Evolutionary conservation across 2,113 vertebrate species (phyloP), one percentile per base, ranked within the genome.

Genomic region (Anolis carolinensis): DNA sequence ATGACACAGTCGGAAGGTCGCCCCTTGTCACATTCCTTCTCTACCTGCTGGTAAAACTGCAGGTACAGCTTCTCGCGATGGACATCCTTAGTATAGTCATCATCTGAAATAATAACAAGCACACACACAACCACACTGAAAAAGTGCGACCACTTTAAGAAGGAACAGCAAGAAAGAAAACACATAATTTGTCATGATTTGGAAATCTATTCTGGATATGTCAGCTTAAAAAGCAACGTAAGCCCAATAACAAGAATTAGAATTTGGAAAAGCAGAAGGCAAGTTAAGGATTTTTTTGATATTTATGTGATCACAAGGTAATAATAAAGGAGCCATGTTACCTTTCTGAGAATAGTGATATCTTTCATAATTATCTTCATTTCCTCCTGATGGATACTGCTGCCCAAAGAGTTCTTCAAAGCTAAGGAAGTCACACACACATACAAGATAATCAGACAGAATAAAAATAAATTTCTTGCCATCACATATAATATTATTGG

Each of bases 1-100:
- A 95, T 93, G 77, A 97, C 92, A 78, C 96, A 97, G 89, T 96
- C 96, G 0, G 95, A 95, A 6, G 96, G 87, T 68, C 76, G 92
- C 48, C 92, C 93, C 86, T 80, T 89, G 30, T 89, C 86, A 7
- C 67, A 85, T n/a, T 96, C 95, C 85, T 97, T 95, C 91, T 97
- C 95, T 63, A 97, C 93, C 85, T 96, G 92, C 70, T 94, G 92
- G 90, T 95, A 96, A 89, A 97, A 97, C 79, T 90, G 94, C 91
- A 94, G 92, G 87, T 96, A 96, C 27, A 97, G 87, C 16, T 94
- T 87, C 80, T 96, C 94, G 86, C 93, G 94, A 59, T 89, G 85
- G 44, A 85, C 27, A 39, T 83, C 86, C n/a, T 86, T 84, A 23
- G 63, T 30, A 4, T 71, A 84, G 82, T 81, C 83, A 81, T 79